Evolutionary conservation across 2,113 vertebrate genomes (phyloP).

Genomic region (Gavialis gangeticus): DNA sequence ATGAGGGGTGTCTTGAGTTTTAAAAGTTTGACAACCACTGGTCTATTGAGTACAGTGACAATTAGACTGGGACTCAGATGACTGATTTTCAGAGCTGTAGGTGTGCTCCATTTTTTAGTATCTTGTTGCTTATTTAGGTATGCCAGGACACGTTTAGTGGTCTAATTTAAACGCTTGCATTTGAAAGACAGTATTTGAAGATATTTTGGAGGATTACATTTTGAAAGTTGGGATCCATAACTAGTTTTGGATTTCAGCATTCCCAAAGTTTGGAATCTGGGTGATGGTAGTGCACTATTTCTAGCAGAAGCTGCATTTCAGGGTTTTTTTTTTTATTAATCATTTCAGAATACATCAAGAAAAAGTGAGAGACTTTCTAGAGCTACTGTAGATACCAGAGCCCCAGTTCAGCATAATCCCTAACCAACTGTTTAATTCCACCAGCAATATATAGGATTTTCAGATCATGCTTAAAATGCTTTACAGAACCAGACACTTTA

Average conservation of each 20-base stretch:
- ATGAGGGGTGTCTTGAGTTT: no score
- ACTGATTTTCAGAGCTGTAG: fast-evolving
- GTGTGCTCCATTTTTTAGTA: not conserved
- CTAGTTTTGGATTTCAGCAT: not conserved
- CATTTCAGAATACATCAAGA: not conserved
- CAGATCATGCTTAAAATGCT: fast-evolving
- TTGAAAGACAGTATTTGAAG: not conserved
- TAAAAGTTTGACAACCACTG: no score
- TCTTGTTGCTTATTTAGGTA: no score
- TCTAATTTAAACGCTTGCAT: fast-evolving
- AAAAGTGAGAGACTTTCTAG: not conserved
- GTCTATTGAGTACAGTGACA: not conserved
- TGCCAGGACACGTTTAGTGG: fast-evolving
- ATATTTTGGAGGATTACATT: not conserved
- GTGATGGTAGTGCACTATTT: not conserved
- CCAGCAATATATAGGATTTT: not conserved
- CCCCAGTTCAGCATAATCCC: not conserved
- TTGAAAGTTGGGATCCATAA: not conserved
- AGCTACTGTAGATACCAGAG: not conserved
- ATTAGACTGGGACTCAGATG: no score
- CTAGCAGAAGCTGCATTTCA: not conserved
- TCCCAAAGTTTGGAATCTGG: not conserved
- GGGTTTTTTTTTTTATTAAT: not conserved
- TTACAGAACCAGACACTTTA: not conserved
- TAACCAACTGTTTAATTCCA: not conserved